Evolutionary conservation across 2,888 invertebrate genomes (phyloP).

Genomic region (Synanthedon tipuliformis): DNA sequence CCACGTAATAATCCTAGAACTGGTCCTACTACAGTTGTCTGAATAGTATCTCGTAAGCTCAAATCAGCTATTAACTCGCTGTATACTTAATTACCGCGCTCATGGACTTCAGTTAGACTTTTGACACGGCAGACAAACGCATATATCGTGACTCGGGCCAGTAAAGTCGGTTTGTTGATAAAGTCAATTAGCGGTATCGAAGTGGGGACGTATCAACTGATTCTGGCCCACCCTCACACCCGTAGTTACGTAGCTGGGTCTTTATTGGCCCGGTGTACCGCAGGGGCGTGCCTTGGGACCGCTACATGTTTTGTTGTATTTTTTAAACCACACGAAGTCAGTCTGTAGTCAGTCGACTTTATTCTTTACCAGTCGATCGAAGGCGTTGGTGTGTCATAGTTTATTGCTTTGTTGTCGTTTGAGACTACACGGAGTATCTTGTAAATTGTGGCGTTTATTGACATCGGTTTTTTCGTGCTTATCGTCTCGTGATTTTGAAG

Average conservation of each 20-base stretch:
- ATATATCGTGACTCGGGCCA: conserved; percentile 67
- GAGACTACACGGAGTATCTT: conserved; percentile 45
- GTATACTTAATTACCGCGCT: conserved; percentile 57
- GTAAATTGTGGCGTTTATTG: conserved; percentile 53
- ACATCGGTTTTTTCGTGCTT: conserved; percentile 40
- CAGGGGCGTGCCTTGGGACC: conserved; percentile 56
- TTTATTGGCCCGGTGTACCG: conserved; percentile 49
- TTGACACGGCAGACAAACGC: conserved; percentile 65
- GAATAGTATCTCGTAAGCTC: conserved; percentile 22
- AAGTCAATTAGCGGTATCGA: conserved; percentile 69
- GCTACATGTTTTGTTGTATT: conserved; percentile 55
- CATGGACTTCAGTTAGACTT: conserved; percentile 63
- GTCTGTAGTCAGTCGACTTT: conserved; percentile 45
- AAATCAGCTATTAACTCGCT: conserved; percentile 52
- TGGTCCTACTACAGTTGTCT: conserved; percentile 3
- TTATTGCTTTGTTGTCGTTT: conserved; percentile 53
- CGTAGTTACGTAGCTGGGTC: conserved; percentile 32
- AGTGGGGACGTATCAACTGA: conserved; percentile 63
- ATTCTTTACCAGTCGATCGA: conserved; percentile 65
- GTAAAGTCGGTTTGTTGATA: conserved; percentile 70
- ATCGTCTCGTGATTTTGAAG: conserved; percentile 42
- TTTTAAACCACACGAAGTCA: conserved; percentile 37
- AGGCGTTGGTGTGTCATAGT: conserved; percentile 66
- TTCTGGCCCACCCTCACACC: conserved; percentile 56
- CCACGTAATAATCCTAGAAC: too few species aligned